Percentiles rank a stretch among this genome's conserved stretches.
Evolutionary conservation across 2,113 vertebrate genomes (phyloP).

Genomic region (Pan paniscus): DNA sequence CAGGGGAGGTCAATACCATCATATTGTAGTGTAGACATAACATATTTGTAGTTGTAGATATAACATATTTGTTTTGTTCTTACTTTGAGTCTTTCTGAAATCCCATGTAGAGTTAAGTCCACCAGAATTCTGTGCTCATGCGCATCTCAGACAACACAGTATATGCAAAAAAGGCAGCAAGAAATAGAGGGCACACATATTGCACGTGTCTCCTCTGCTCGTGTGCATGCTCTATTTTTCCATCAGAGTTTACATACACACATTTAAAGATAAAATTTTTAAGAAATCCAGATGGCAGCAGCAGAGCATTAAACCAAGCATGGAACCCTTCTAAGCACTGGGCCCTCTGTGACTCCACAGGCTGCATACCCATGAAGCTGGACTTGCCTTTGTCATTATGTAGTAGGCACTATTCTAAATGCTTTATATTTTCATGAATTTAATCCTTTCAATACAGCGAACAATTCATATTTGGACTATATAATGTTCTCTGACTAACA

Average conservation of each 20-base stretch:
- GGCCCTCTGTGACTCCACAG: background rate
- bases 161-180: background rate
- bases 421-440: background rate
- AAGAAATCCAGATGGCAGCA: background rate
- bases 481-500: background rate
- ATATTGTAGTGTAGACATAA: background rate
- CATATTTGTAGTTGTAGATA: background rate
- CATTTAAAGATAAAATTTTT: background rate
- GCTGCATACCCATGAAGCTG: background rate
- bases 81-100: background rate
- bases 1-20: background rate
- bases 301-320: background rate
- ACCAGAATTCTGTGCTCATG: background rate
- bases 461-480: background rate
- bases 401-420: background rate
- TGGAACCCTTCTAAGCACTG: background rate
- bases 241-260: background rate
- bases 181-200: background rate
- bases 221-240: background rate
- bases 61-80: background rate
- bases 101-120: background rate
- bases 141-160: too few species aligned
- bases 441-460: background rate
- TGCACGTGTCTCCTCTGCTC: background rate
- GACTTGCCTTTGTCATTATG: background rate